A percentile compares a stretch with the other conserved stretches of the same genome.
Evolutionary conservation across 2,113 vertebrate genomes (phyloP).

Genomic region (Brachyhypopomus occidentalis): DNA sequence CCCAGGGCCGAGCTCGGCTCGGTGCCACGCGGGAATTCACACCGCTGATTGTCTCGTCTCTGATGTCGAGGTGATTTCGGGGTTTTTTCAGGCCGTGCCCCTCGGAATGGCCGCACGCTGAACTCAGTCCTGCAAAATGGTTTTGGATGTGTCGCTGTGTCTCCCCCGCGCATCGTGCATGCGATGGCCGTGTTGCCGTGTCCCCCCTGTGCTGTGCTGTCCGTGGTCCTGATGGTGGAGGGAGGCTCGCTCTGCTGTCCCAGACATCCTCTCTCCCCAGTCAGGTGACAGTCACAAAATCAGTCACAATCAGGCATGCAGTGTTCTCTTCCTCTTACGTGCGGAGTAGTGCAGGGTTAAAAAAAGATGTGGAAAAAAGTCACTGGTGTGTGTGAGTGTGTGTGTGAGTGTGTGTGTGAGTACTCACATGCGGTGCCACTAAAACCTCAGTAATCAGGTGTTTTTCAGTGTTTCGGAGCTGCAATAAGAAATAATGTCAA

Average conservation of each 20-base stretch:
- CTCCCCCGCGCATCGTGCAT: not conserved
- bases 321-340: not conserved
- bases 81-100: not conserved
- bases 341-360: not conserved
- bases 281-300: not conserved
- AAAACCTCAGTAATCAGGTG: too few species aligned
- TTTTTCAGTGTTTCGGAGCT: too few species aligned
- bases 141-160: slow-evolving; percentile 6
- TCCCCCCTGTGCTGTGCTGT: not conserved
- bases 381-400: not conserved
- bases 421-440: not conserved
- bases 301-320: not conserved
- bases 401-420: not conserved
- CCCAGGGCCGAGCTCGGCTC: slow-evolving; percentile 60
- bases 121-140: slow-evolving; percentile 2
- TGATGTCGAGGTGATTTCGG: slow-evolving; percentile 45
- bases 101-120: not conserved
- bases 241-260: too few species aligned
- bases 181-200: not conserved
- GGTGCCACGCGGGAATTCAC: slow-evolving; percentile 49
- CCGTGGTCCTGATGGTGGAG: too few species aligned
- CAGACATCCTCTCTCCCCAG: not conserved
- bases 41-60: slow-evolving; percentile 47
- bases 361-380: not conserved
- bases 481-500: not conserved